These are phyloP conservation scores for Rhingia rostrata DNA, from an alignment of 2,888 invertebrate species.

Conservation along the genomic window DNA sequence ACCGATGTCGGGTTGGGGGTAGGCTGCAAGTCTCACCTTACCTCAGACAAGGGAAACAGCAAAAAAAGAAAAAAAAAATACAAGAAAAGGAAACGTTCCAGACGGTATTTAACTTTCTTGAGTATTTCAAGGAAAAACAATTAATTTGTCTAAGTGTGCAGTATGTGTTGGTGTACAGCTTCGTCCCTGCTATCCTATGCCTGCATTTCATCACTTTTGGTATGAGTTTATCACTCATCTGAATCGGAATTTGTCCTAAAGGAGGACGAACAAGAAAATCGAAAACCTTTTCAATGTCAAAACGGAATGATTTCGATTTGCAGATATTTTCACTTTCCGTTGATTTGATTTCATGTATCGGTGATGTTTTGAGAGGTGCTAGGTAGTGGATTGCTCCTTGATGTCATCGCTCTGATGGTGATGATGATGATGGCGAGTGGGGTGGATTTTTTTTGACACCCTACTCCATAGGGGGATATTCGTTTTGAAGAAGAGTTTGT, in stretches of 20 bases:
- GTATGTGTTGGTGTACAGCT: neutral
- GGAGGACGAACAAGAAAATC: neutral
- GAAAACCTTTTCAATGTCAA: constrained; percentile 9
- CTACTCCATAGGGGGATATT: too few species aligned
- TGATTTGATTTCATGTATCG: constrained; percentile 29
- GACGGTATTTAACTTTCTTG: constrained; percentile 31
- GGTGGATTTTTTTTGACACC: neutral
- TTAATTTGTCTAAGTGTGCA: constrained; percentile 39
- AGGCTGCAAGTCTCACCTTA: neutral
- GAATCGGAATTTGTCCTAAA: constrained; percentile 6
- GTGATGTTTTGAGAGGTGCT: neutral
- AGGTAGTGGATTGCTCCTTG: constrained; percentile 20
- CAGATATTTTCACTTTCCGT: constrained; percentile 30
- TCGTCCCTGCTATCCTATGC: neutral
- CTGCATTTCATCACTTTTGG: neutral
- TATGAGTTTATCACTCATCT: constrained; percentile 9
- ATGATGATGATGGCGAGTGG: constrained; percentile 9
- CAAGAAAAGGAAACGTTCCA: constrained; percentile 33
- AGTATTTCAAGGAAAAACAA: constrained; percentile 25
- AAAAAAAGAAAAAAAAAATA: neutral
- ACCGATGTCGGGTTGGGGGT: neutral
- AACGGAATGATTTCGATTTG: constrained; percentile 37
- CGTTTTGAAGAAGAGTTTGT: too few species aligned
- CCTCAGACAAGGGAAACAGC: neutral
- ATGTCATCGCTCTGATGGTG: constrained; percentile 21